Base-by-base conservation (phyloP, 2,888 invertebrate genomes). In the Drosophila anomelani region DNA sequence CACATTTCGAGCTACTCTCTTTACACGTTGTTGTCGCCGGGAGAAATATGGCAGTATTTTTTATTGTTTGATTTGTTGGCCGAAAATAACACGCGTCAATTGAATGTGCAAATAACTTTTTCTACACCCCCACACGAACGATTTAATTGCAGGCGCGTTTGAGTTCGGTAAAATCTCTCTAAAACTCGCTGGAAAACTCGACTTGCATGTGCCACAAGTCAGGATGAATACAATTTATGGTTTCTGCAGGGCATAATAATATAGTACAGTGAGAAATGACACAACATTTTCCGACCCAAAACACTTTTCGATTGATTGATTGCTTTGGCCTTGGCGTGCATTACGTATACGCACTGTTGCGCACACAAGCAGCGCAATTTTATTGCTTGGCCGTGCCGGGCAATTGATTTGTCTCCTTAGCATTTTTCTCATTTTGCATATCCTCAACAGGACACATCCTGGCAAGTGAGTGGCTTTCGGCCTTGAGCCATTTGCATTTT, bases 41-140 rank as follows among this genome's bases (percentile, higher is more conserved):
- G 36, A 41, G 44, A 44, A 62, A 70, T 75, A 66, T 54, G 47
- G 39, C 61, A 34, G 61, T 61, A 64, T 68, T 85, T 73, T 85
- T 60, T 69, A 71, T 66, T 78, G 78, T 83, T 79, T 73, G 70
- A 80, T 66, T 70, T 81, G 74, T 49, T 29, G 57, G 80, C 80
- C 80, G 77, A 86, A 84, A 85, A 87, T 84, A 87, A 71, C 74
- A 72, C 39, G 61, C 58, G 82, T 80, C 74, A 84, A 87, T 84
- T 79, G 74, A 81, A 75, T 74, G 78, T 62, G 77, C 60, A 86
- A 84, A 84, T 74, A 86, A 64, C 61, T 47, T 67, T 56, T 77
- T 55, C 59, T 61, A 68, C 77, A 60, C 68, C 77, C 69, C 66
- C 58, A 56, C 51, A 29, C 49, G 53, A 20, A 20, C 34, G 67